Percentiles rank a stretch among this genome's conserved stretches.
phyloP scores from a whole-genome alignment of 1,140 invertebrate genomes.

The Euura lappo region DNA sequence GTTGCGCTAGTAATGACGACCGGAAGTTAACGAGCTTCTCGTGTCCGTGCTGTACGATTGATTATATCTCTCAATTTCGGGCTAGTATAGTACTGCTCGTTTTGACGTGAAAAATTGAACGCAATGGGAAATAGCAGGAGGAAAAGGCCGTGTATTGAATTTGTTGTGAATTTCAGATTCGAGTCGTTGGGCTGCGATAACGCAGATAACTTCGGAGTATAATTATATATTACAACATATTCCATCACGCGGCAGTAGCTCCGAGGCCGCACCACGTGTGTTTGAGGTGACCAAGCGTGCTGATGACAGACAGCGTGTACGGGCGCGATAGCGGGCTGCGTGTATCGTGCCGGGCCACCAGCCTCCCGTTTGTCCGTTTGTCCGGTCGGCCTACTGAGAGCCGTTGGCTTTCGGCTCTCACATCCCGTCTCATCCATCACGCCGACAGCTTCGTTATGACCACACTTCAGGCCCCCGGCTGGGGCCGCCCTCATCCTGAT shows the following conservation, averaged over 20 bases:
- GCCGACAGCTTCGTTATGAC: constrained; percentile 57
- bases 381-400: constrained; percentile 19
- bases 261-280: constrained; percentile 45
- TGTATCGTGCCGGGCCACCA: constrained; percentile 42
- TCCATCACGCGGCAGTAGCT: constrained; percentile 33
- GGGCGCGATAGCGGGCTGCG: constrained; percentile 50
- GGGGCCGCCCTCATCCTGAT: background rate
- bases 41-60: too few species aligned
- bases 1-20: too few species aligned
- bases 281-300: constrained; percentile 56
- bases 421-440: constrained; percentile 50
- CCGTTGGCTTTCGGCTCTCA: constrained; percentile 37
- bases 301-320: constrained; percentile 56
- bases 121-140: too few species aligned
- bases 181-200: background rate
- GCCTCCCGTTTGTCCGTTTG: background rate
- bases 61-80: too few species aligned
- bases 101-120: too few species aligned
- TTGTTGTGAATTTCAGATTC: too few species aligned
- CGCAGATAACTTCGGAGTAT: constrained; percentile 24
- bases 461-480: constrained; percentile 40
- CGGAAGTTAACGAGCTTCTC: too few species aligned
- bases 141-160: too few species aligned
- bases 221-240: constrained; percentile 50
- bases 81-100: too few species aligned